Conservation (phyloP, 2,113 vertebrate species). For the Cranoglanis bouderius region DNA sequence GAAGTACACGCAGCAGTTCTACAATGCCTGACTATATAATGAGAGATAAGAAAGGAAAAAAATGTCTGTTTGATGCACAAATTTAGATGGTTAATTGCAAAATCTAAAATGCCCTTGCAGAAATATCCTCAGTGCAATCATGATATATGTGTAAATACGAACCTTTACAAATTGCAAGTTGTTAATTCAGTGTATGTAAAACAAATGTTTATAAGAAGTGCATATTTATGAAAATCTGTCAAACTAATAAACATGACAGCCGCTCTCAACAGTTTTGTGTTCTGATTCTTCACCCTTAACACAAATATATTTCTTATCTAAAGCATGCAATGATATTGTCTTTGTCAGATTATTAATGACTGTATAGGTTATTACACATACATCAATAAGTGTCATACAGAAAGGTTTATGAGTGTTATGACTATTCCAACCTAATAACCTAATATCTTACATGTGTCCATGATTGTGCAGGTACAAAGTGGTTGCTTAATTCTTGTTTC, state of each 20-base stretch:
- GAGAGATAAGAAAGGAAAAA: conserved; percentile 19
- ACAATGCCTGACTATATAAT: not conserved
- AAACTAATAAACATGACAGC: conserved; percentile 9
- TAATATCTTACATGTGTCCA: not conserved
- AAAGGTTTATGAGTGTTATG: not conserved
- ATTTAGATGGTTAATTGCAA: not conserved
- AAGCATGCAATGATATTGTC: not conserved
- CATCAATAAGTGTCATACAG: not conserved
- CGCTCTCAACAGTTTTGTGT: not conserved
- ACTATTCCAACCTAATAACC: not conserved
- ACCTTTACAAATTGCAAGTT: not conserved
- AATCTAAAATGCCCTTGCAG: not conserved
- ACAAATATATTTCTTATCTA: not conserved
- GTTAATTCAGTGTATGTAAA: conserved; percentile 8
- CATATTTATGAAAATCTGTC: not conserved
- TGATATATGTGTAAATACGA: not conserved
- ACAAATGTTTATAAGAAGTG: not conserved
- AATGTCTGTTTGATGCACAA: not conserved
- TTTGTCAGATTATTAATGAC: not conserved
- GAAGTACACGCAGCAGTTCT: not conserved
- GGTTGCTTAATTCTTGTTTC: not conserved
- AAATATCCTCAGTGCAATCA: not conserved
- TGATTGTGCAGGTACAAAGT: not conserved
- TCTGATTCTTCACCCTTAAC: not conserved
- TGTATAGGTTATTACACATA: no score